Percentiles rank a stretch among this genome's conserved stretches.
Conservation (phyloP, 1,140 invertebrate species). For the Temnothorax curvispinosus region DNA sequence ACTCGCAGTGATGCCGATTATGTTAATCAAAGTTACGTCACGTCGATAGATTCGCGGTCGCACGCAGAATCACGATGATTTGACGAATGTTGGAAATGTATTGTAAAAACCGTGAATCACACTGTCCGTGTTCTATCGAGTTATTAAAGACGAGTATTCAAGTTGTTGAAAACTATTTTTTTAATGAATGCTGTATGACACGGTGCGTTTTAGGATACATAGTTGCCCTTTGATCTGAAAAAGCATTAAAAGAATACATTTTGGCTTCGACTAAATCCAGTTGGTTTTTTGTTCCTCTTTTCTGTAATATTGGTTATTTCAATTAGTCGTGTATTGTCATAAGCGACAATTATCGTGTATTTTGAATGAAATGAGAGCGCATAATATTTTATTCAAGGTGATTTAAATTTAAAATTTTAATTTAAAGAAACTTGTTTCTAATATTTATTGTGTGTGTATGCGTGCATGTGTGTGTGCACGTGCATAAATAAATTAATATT, state of each 20-base stretch:
- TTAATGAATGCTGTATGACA: too few relatives aligned
- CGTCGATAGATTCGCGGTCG: too few relatives aligned
- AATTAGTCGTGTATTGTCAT: neutral
- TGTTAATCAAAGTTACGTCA: neutral
- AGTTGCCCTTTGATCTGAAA: neutral
- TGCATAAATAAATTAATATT: neutral
- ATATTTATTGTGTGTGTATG: too few relatives aligned
- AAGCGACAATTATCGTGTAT: neutral
- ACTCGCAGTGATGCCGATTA: neutral
- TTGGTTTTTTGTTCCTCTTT: neutral
- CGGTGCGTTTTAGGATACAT: too few relatives aligned
- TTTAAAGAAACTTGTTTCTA: neutral
- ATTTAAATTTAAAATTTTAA: neutral
- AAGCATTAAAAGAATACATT: neutral
- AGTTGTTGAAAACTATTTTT: too few relatives aligned
- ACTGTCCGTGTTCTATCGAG: too few relatives aligned
- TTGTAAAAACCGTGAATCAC: too few relatives aligned
- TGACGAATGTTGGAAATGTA: too few relatives aligned
- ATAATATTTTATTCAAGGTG: neutral
- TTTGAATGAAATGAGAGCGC: neutral
- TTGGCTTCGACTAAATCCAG: too few relatives aligned
- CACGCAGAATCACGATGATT: too few relatives aligned
- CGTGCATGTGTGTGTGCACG: too few relatives aligned
- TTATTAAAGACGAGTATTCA: too few relatives aligned
- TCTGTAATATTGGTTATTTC: neutral